These are phyloP conservation scores for Tubulanus polymorphus DNA, from an alignment of 2,888 invertebrate species.

Conservation along the genomic window DNA sequence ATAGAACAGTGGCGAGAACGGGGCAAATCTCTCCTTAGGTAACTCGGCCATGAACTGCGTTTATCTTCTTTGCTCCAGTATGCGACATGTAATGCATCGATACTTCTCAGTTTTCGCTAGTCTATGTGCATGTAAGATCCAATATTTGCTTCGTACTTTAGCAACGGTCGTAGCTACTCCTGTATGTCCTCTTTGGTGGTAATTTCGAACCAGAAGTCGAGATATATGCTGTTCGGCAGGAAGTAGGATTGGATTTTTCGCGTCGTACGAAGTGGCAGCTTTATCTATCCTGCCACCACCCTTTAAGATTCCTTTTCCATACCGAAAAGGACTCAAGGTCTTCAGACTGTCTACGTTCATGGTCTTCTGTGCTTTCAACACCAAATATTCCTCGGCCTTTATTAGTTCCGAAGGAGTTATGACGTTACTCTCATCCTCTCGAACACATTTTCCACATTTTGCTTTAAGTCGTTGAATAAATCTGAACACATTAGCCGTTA, in stretches of 20 bases:
- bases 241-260: background rate
- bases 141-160: background rate
- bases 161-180: background rate
- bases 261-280: background rate
- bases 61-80: background rate
- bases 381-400: background rate
- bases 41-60: background rate
- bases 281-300: background rate
- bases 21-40: background rate
- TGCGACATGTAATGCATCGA: background rate
- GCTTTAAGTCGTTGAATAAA: background rate
- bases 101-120: background rate
- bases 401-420: background rate
- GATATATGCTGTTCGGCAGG: background rate
- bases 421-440: background rate
- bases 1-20: background rate
- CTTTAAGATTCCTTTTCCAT: background rate
- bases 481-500: background rate
- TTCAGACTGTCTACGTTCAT: background rate
- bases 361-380: background rate
- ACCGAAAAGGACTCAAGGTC: background rate
- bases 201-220: background rate
- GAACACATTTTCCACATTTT: background rate
- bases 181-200: background rate
- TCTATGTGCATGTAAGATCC: background rate